These are phyloP conservation scores for Saturnia pavonia DNA, from an alignment of 2,888 invertebrate species.

Conservation along the genomic window DNA sequence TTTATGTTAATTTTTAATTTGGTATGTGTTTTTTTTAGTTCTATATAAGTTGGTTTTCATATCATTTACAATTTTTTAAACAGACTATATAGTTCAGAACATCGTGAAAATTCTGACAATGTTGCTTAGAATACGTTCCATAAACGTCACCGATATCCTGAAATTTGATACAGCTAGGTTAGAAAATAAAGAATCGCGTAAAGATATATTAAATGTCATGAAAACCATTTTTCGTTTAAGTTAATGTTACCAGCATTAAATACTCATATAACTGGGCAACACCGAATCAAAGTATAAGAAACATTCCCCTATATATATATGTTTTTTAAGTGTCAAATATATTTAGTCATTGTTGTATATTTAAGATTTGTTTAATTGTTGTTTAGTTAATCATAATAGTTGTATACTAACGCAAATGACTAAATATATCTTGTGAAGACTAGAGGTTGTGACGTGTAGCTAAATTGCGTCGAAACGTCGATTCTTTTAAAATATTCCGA, in stretches of 20 bases:
- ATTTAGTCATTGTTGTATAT: too few relatives aligned
- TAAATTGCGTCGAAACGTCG: too few relatives aligned
- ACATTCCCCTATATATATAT: not conserved
- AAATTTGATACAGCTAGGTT: not conserved
- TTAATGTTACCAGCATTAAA: not conserved
- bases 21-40: slow-evolving; percentile 17
- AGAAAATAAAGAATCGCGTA: not conserved
- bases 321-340: not conserved
- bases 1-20: not conserved
- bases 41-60: slow-evolving; percentile 11
- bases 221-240: not conserved
- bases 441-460: too few relatives aligned
- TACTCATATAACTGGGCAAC: not conserved
- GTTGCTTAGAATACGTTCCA: not conserved
- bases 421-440: too few relatives aligned
- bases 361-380: too few relatives aligned
- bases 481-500: too few relatives aligned
- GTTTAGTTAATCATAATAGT: too few relatives aligned
- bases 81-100: too few relatives aligned
- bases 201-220: not conserved
- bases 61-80: not conserved
- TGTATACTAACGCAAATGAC: too few relatives aligned
- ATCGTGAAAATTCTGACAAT: too few relatives aligned
- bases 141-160: not conserved
- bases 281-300: not conserved